Evolutionary conservation across 2,888 invertebrate species (phyloP), one percentile per base, ranked within the genome.

Genomic region (Tenthredo scrophulariae): DNA sequence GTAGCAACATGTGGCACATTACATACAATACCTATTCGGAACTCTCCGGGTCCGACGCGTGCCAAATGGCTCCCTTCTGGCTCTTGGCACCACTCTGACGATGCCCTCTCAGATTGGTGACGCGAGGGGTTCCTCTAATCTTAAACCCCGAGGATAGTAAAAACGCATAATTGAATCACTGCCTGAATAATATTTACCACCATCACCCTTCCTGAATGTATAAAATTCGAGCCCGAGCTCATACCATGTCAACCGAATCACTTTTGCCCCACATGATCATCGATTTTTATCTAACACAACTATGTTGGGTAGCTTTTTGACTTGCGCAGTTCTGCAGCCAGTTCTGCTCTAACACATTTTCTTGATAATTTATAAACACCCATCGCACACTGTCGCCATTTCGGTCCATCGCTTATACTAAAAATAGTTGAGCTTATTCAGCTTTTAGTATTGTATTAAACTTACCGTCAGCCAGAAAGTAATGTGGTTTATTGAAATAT

Each of bases 1-100:
- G 86, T 86, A 91, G 90, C 91, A 91, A 91, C 91, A 91, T 90
- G 91, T 91, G 91, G 90, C 89, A 90, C 88, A 87, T 90, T 90
- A 89, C 88, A 88, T 90, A 89, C 88, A 88, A 88, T 84, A 85
- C 86, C 86, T 88, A 88, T 88, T 88, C 80, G 84, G 37, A 87
- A 85, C 79, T 77, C 77, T 82, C 50, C 40, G 43, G 62, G 86
- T 80, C 43, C 84, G 54, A 33, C 62, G 80, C 62, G 82, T 82
- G 85, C 85, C 43, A 85, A 84, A 85, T 54, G 33, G 40, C 37
- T 54, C 79, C 80, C 67, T 37, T 46, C 18, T 67, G 18, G 67
- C 83, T 83, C 67, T 70, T 43, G 80, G 80, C 80, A 46, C 46
- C 10, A 50, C 43, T 67, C 29, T 46, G n/a, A 7, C 46, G 62